A percentile compares a stretch with the other conserved stretches of the same genome.
These are phyloP conservation scores for Odontamblyopus lacepedii DNA, from an alignment of 2,797 vertebrate species.

Conservation along the genomic window DNA sequence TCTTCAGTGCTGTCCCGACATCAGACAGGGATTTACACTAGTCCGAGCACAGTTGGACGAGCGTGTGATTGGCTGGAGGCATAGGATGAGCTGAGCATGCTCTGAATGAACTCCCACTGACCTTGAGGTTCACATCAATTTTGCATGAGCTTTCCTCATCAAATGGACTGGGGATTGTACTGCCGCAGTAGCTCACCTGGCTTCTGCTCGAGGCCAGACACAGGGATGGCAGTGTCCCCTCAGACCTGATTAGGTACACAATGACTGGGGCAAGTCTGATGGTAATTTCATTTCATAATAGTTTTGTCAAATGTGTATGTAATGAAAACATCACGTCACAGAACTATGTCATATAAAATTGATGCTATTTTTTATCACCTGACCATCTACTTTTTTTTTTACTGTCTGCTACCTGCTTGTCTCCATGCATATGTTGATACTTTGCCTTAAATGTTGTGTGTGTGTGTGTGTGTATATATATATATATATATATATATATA, in stretches of 20 bases:
- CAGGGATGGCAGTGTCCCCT: conserved; percentile 26
- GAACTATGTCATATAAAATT: neutral
- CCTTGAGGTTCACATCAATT: conserved; percentile 76
- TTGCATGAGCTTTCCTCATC: conserved; percentile 74
- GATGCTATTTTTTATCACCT: too few relatives aligned
- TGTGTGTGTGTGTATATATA: too few relatives aligned
- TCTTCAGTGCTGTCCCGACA: neutral
- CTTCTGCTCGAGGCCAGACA: conserved; percentile 56
- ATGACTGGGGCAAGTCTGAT: neutral
- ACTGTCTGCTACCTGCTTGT: too few relatives aligned
- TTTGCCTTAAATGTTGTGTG: neutral
- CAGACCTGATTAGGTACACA: neutral
- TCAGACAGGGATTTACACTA: conserved; percentile 36
- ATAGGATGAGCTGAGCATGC: conserved; percentile 54
- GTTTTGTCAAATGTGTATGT: neutral
- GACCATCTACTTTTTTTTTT: too few relatives aligned
- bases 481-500: too few relatives aligned
- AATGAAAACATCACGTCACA: neutral
- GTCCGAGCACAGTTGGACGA: conserved; percentile 19
- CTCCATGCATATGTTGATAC: too few relatives aligned
- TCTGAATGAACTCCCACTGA: conserved; percentile 70
- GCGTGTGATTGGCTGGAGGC: conserved; percentile 39
- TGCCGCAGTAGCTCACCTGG: conserved; percentile 63
- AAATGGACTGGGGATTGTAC: conserved; percentile 60
- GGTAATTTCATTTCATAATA: neutral